Evolutionary conservation across 2,888 invertebrate genomes (phyloP).

Genomic region (Hermodice carunculata): DNA sequence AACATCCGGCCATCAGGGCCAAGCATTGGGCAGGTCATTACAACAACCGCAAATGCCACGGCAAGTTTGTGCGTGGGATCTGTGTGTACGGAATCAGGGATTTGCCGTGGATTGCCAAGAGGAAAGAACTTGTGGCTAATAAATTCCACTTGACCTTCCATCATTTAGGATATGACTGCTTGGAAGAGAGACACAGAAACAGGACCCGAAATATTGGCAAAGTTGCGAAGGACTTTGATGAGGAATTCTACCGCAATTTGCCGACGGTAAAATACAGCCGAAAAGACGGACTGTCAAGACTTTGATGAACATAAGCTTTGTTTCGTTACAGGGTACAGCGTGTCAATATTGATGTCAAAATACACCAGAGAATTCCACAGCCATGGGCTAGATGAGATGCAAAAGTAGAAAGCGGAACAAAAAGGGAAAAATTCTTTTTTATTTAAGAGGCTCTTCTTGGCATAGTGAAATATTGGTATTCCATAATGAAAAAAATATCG

Average conservation of each 20-base stretch:
- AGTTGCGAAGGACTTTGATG: slow-evolving; percentile 25
- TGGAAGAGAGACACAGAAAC: slow-evolving; percentile 59
- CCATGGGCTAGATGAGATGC: too few species aligned
- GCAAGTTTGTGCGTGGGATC: slow-evolving; percentile 56
- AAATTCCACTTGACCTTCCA: slow-evolving; percentile 59
- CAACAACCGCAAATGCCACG: slow-evolving; percentile 45
- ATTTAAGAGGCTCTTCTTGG: too few species aligned
- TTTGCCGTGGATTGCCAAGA: slow-evolving; percentile 45
- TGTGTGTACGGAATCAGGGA: slow-evolving; percentile 59
- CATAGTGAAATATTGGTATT: too few species aligned
- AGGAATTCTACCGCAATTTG: slow-evolving; percentile 29
- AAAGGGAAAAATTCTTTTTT: too few species aligned
- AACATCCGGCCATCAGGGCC: slow-evolving; percentile 32
- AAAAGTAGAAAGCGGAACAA: too few species aligned
- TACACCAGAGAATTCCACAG: too few species aligned
- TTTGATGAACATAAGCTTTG: too few species aligned
- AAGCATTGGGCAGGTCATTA: slow-evolving; percentile 43
- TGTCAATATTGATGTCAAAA: too few species aligned
- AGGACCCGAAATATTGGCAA: slow-evolving; percentile 37
- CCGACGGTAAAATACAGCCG: slow-evolving; percentile 41
- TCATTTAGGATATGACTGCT: slow-evolving; percentile 56
- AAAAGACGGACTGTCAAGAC: too few species aligned
- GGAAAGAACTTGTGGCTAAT: slow-evolving; percentile 59
- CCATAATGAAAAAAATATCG: too few species aligned
- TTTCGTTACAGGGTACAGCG: too few species aligned